Evolutionary conservation across 2,888 invertebrate genomes (phyloP).

Genomic region (Augiades crinisus): DNA sequence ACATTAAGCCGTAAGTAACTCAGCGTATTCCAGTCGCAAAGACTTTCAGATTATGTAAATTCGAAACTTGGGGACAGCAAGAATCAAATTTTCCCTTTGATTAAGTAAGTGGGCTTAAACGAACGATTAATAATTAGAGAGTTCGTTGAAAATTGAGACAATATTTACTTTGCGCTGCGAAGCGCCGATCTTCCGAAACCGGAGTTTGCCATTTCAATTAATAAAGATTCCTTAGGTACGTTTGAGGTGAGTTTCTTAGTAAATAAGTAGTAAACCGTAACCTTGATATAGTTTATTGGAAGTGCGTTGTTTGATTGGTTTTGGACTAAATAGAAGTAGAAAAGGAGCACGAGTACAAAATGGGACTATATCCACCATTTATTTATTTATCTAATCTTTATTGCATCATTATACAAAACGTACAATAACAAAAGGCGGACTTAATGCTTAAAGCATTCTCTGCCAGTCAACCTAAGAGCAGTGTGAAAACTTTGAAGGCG

Average conservation of each 20-base stretch:
- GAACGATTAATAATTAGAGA: slow-evolving; percentile 23
- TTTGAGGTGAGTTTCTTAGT: neutral
- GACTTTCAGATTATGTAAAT: slow-evolving; percentile 21
- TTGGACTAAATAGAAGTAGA: too few species aligned
- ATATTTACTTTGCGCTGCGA: slow-evolving; percentile 19
- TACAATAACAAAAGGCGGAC: too few species aligned
- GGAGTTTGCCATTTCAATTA: slow-evolving; percentile 19
- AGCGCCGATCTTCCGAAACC: slow-evolving; percentile 7
- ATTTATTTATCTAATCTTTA: too few species aligned
- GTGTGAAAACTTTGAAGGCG: too few species aligned
- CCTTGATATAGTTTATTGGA: too few species aligned
- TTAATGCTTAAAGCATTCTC: too few species aligned
- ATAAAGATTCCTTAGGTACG: slow-evolving; percentile 6
- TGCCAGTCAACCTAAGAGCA: too few species aligned
- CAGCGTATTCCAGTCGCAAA: neutral
- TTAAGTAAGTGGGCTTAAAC: slow-evolving; percentile 25
- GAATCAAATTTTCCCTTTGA: slow-evolving; percentile 26
- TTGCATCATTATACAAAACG: too few species aligned
- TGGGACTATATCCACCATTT: too few species aligned
- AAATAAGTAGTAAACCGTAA: too few species aligned
- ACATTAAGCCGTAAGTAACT: slow-evolving; percentile 8
- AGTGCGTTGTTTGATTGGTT: too few species aligned
- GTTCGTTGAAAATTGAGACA: slow-evolving; percentile 11
- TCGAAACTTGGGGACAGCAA: slow-evolving; percentile 17
- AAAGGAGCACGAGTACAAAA: too few species aligned